phyloP scores from a whole-genome alignment of 2,888 invertebrate species.

The Ochlodes sylvanus region DNA sequence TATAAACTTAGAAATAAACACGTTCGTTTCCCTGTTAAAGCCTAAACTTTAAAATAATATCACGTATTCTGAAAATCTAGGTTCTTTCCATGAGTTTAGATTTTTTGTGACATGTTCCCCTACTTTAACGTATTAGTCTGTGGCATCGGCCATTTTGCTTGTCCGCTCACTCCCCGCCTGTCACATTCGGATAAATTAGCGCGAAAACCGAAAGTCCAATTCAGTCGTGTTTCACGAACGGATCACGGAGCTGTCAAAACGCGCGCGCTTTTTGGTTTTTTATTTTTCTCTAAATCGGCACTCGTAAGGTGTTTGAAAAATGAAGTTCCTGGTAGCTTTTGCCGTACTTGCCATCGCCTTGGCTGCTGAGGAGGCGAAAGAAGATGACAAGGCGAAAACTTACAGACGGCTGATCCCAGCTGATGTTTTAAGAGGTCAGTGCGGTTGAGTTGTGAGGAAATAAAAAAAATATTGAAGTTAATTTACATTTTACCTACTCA shows the following conservation, averaged over 20 bases:
- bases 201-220: conserved; percentile 61
- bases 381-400: conserved; percentile 87
- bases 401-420: conserved; percentile 94
- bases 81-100: not conserved
- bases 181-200: conserved; percentile 66
- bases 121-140: conserved; percentile 25
- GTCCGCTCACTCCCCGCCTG: conserved; percentile 70
- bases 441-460: conserved; percentile 33
- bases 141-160: conserved; percentile 49
- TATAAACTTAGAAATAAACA: no score
- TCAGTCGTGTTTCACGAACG: conserved; percentile 70
- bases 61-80: not conserved
- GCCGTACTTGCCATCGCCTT: conserved; percentile 82
- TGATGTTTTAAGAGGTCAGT: conserved; percentile 94
- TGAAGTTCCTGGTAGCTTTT: conserved; percentile 84
- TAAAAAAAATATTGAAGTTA: not conserved
- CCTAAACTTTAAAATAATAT: not conserved
- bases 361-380: conserved; percentile 83
- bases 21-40: no score
- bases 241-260: conserved; percentile 59
- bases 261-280: conserved; percentile 59
- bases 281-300: conserved; percentile 55
- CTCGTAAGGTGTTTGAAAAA: conserved; percentile 69
- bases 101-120: conserved; percentile 11
- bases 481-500: not conserved